Conservation (phyloP, 92 coral and sea anemone species). For the Umimayanthus kanabou region DNA sequence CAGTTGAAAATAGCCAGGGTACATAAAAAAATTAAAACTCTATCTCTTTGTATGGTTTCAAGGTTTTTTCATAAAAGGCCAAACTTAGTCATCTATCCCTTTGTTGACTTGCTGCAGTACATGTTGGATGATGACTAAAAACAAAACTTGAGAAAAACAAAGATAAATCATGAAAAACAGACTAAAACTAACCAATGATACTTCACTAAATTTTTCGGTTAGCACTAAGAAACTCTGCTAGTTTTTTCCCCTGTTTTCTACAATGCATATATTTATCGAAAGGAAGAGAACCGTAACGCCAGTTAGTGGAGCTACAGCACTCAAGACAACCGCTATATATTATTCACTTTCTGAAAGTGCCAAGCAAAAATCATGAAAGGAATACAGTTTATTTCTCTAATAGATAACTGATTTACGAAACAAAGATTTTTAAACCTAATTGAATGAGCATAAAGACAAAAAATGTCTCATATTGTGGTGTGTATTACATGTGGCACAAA, state of each 20-base stretch:
- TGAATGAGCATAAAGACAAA: background rate
- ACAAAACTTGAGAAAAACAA: background rate
- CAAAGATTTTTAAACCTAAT: too few relatives aligned
- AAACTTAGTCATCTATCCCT: too few relatives aligned
- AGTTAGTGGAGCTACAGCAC: too few relatives aligned
- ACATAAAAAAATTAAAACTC: background rate
- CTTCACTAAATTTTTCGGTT: background rate
- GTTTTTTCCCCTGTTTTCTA: background rate
- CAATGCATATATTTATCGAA: background rate
- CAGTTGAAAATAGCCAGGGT: background rate
- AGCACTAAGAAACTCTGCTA: too few relatives aligned
- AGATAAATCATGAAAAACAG: too few relatives aligned
- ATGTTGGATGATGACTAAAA: too few relatives aligned
- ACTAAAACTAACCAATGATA: background rate
- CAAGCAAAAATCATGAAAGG: too few relatives aligned
- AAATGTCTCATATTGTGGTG: background rate
- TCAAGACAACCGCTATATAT: too few relatives aligned
- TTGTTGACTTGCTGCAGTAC: background rate
- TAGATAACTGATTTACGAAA: too few relatives aligned
- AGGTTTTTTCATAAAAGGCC: background rate
- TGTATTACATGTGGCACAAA: slow-evolving; percentile 7
- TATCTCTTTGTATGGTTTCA: background rate
- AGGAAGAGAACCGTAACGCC: background rate
- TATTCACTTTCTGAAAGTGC: too few relatives aligned
- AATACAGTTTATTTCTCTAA: too few relatives aligned